phyloP scores from a whole-genome alignment of 2,888 invertebrate species.

The Trachelus troglodyta region DNA sequence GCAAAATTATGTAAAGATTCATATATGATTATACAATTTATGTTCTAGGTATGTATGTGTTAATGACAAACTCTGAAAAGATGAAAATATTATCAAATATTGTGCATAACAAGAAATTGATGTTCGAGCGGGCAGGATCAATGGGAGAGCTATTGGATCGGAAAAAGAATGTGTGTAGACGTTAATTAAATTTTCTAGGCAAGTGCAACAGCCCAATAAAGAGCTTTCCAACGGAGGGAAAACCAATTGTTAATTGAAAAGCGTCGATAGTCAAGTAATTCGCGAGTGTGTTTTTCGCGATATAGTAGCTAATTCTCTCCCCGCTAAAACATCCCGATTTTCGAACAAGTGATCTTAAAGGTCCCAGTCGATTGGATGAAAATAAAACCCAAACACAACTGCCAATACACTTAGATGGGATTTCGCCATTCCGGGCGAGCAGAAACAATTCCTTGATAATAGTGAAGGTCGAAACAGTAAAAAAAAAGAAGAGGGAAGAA shows the following conservation, averaged over 20 bases:
- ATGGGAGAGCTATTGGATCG: background rate
- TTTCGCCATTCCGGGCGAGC: constrained; percentile 9
- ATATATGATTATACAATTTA: background rate
- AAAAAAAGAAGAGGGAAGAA: background rate
- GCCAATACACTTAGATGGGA: constrained; percentile 54
- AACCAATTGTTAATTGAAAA: constrained; percentile 6
- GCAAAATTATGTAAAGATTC: background rate
- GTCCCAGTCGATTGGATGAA: constrained; percentile 51
- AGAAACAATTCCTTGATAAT: constrained; percentile 5
- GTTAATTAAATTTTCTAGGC: background rate
- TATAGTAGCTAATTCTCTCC: background rate
- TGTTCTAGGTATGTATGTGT: background rate
- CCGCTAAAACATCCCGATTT: background rate
- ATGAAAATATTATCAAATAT: background rate
- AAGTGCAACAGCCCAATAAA: background rate
- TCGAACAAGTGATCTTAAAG: constrained; percentile 15
- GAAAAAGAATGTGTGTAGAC: background rate
- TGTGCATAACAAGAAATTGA: background rate
- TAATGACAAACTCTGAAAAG: background rate
- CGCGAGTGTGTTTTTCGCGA: background rate
- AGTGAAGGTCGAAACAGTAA: background rate
- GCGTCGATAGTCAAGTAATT: background rate
- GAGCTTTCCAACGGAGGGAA: background rate
- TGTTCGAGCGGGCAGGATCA: background rate
- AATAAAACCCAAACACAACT: constrained; percentile 52